Base-by-base conservation (phyloP, 2,888 invertebrate genomes). In the Subacronicta megacephala region DNA sequence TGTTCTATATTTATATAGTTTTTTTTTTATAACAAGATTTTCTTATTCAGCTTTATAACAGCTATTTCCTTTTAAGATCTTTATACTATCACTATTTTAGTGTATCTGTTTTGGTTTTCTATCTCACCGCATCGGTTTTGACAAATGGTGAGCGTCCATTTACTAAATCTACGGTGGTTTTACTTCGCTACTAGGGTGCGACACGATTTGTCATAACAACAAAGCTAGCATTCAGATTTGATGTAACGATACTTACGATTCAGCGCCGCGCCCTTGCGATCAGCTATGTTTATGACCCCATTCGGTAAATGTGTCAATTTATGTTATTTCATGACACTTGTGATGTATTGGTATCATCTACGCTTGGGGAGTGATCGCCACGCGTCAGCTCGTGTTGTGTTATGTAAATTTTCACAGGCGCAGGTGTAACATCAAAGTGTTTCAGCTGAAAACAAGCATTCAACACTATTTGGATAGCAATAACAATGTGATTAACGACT, bases 401-500 rank as follows among this genome's bases (percentile, higher is more conserved):
- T 45, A 42, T 35, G 65, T 62, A 62, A 50, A 70, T 74, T 45
- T 63, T 65, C 20, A 68, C 62, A 54, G 66, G 61, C 58, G 67
- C 82, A 83, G 81, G 79, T 85, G 84, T 67, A 72, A 80, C 80
- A 81, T 87, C 82, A 88, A 87, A 89, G 84, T 66, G 69, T 70
- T 77, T 68, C 60, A 57, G 70, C 60, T 80, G 59, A 64, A 73
- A 81, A 80, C 75, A 82, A 77, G 74, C 73, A 65, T 69, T 78
- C 53, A 72, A 62, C 65, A 66, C 56, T 58, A 63, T 81, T 79
- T 75, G 63, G 58, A 45, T 65, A 78, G 77, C 70, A 77, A 79
- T 78, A 83, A 82, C 81, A 82, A 66, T 49, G 59, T 61, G 72
- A 75, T 72, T 72, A 67, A 81, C 60, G 64, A 67, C 55, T 66